These are phyloP conservation scores for Diarsia brunnea DNA, from an alignment of 2,888 invertebrate species.

Conservation along the genomic window DNA sequence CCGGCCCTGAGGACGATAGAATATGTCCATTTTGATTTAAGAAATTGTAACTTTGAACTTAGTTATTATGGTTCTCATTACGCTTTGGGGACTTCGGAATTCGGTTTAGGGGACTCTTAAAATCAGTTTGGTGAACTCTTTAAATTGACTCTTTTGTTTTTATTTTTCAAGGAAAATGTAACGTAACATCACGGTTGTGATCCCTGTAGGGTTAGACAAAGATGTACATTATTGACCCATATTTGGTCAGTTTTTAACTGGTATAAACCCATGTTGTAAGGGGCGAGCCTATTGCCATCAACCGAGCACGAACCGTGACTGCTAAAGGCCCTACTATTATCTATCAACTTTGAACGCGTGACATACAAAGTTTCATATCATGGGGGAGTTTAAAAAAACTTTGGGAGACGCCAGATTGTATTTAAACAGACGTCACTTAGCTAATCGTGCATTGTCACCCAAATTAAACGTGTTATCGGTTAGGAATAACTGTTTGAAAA, in stretches of 20 bases:
- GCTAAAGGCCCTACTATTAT: too few species aligned
- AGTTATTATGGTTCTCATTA: constrained; percentile 44
- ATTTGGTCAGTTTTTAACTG: neutral
- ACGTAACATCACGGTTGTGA: neutral
- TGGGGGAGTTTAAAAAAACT: neutral
- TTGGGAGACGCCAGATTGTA: too few species aligned
- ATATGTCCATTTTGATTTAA: constrained; percentile 65
- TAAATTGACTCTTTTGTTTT: constrained; percentile 13
- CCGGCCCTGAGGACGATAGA: constrained; percentile 32
- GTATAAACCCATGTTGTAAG: neutral
- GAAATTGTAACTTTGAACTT: constrained; percentile 52
- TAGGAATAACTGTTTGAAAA: neutral
- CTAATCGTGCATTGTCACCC: neutral
- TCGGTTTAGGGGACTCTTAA: constrained; percentile 40
- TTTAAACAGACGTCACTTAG: neutral
- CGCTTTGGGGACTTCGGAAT: constrained; percentile 44
- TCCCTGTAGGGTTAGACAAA: neutral
- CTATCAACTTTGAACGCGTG: too few species aligned
- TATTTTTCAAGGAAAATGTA: constrained; percentile 14
- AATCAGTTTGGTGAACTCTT: constrained; percentile 31
- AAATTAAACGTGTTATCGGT: neutral
- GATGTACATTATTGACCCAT: neutral
- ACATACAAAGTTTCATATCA: too few species aligned
- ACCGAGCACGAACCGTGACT: too few species aligned
- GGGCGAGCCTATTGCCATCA: too few species aligned